Conservation (phyloP, 2,797 vertebrate species). For the Eupleurogrammus muticus region DNA sequence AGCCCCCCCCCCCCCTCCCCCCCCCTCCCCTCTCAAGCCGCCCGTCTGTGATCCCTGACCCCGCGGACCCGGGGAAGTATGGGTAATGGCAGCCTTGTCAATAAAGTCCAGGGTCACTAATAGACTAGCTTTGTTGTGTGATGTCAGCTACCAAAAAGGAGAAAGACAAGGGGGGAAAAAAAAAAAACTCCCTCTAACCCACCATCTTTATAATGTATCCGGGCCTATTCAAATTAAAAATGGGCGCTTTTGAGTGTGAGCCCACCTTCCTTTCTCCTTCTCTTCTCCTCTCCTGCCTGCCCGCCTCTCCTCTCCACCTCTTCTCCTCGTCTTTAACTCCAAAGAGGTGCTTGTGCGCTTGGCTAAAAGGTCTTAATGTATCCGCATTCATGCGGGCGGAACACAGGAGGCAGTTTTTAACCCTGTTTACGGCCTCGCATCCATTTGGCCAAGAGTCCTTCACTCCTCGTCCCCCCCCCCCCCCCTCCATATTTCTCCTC, state of each 20-base stretch:
- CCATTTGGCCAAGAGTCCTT: constrained; percentile 93
- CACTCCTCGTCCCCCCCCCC: constrained; percentile 70
- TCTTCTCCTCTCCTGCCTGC: constrained; percentile 21
- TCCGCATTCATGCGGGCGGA: constrained; percentile 89
- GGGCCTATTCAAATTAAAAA: constrained; percentile 78
- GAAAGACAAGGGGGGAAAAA: constrained; percentile 53
- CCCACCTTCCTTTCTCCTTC: constrained; percentile 50
- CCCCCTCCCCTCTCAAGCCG: constrained; percentile 83
- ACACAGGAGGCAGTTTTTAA: constrained; percentile 89
- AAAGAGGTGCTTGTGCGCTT: constrained; percentile 87
- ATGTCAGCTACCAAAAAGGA: constrained; percentile 86
- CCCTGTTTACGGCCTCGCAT: constrained; percentile 96
- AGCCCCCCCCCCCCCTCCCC: constrained; percentile 83
- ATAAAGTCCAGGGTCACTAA: constrained; percentile 94
- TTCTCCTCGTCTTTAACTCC: constrained; percentile 82
- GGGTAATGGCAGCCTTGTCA: constrained; percentile 89
- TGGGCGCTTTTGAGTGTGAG: constrained; percentile 90
- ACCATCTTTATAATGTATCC: constrained; percentile 55
- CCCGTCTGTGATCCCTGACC: constrained; percentile 87
- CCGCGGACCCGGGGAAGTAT: constrained; percentile 85
- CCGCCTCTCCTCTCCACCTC: constrained; percentile 68
- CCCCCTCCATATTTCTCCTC: constrained; percentile 76
- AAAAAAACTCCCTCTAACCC: constrained; percentile 57
- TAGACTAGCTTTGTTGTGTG: constrained; percentile 91
- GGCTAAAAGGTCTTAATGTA: constrained; percentile 96